phyloP scores from a whole-genome alignment of 2,113 vertebrate species.

The Osmerus eperlanus region DNA sequence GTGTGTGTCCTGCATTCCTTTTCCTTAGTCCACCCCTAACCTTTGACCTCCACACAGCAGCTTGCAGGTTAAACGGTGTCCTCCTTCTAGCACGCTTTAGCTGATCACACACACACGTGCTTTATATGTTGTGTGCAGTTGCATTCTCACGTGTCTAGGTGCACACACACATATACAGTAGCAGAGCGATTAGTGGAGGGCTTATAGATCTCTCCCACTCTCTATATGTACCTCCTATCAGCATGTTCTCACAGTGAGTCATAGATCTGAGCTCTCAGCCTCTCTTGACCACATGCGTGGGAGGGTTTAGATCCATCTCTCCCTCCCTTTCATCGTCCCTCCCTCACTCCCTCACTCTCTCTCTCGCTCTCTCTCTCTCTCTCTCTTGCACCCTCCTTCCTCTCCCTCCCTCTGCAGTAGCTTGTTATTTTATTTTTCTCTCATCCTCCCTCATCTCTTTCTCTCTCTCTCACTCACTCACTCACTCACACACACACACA shows the following conservation, averaged over 20 bases:
- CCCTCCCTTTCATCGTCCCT: background rate
- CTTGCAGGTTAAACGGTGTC: background rate
- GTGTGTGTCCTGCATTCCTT: background rate
- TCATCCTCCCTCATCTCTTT: background rate
- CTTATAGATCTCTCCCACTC: slow-evolving; percentile 4
- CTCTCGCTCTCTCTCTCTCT: background rate
- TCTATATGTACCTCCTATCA: background rate
- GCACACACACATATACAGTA: background rate
- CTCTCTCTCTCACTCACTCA: background rate
- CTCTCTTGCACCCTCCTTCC: background rate
- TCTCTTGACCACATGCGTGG: background rate
- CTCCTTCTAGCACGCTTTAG: background rate
- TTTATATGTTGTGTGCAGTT: background rate
- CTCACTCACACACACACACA: background rate
- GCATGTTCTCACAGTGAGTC: background rate
- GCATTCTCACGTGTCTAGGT: background rate
- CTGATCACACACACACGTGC: background rate
- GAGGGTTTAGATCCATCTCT: background rate
- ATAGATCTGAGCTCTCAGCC: background rate
- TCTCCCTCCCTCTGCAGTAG: background rate
- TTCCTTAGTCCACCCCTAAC: background rate
- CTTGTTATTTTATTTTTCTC: background rate
- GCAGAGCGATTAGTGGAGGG: background rate
- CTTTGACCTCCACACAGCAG: background rate
- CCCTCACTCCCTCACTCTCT: background rate